Conservation (phyloP, 1,140 invertebrate species). For the Trachymyrmex cornetzi region DNA sequence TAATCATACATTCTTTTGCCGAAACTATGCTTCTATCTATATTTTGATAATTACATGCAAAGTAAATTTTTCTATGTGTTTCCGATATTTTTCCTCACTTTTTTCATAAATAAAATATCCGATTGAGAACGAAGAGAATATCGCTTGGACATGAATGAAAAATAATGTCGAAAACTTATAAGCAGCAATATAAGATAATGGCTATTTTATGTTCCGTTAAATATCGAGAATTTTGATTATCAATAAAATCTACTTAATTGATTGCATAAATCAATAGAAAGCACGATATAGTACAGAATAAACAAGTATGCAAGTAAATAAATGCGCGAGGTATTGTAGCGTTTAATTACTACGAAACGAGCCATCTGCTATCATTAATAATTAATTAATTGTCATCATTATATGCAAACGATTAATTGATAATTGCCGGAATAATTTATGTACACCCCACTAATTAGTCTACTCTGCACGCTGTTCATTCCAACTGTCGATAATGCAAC, state of each 20-base stretch:
- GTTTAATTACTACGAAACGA: slow-evolving; percentile 57
- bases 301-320: slow-evolving; percentile 38
- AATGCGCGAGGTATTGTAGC: slow-evolving; percentile 16
- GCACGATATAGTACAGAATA: not conserved
- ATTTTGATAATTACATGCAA: not conserved
- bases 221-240: slow-evolving; percentile 17
- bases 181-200: not conserved
- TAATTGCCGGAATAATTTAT: slow-evolving; percentile 62
- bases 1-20: slow-evolving; percentile 16
- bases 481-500: slow-evolving; percentile 56
- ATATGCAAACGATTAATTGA: slow-evolving; percentile 63
- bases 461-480: slow-evolving; percentile 38
- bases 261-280: not conserved
- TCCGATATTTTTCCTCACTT: not conserved
- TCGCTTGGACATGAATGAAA: not conserved
- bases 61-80: not conserved
- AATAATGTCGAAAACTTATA: not conserved
- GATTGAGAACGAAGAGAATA: not conserved
- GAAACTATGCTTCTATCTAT: not conserved
- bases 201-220: not conserved
- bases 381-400: slow-evolving; percentile 63
- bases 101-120: not conserved
- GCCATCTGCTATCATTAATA: slow-evolving; percentile 59
- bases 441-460: slow-evolving; percentile 54
- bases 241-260: not conserved